phyloP scores from a whole-genome alignment of 2,888 invertebrate genomes.

The Latrodectus elegans region DNA sequence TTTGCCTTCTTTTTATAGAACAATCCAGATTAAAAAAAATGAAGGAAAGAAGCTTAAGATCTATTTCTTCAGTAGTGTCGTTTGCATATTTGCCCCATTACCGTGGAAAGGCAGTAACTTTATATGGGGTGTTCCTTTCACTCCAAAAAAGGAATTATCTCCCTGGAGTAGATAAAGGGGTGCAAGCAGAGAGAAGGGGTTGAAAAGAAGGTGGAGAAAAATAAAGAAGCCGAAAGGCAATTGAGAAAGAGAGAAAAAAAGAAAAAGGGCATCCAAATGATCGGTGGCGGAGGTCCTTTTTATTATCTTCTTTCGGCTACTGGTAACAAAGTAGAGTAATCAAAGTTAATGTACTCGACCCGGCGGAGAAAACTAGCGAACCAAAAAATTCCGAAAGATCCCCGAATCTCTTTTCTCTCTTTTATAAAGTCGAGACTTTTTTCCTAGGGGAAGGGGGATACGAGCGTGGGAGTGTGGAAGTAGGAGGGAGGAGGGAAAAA shows the following conservation, averaged over 20 bases:
- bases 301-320: slow-evolving; percentile 68
- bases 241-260: slow-evolving; percentile 48
- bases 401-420: slow-evolving; percentile 5
- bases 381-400: slow-evolving; percentile 55
- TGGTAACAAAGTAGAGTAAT: slow-evolving; percentile 68
- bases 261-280: slow-evolving; percentile 51
- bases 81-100: slow-evolving; percentile 69
- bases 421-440: slow-evolving; percentile 40
- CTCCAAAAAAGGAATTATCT: slow-evolving; percentile 46
- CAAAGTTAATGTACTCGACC: slow-evolving; percentile 69
- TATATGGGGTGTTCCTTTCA: slow-evolving; percentile 3
- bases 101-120: slow-evolving; percentile 7
- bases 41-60: slow-evolving; percentile 17
- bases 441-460: slow-evolving; percentile 9
- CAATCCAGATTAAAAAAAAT: background rate
- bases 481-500: background rate
- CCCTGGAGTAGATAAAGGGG: background rate
- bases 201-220: slow-evolving; percentile 18
- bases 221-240: slow-evolving; percentile 39
- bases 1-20: background rate
- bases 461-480: too few species aligned
- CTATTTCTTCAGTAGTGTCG: slow-evolving; percentile 40
- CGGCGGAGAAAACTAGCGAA: slow-evolving; percentile 54
- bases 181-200: background rate
- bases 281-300: slow-evolving; percentile 65